phyloP scores from a whole-genome alignment of 1,140 invertebrate species.

The Drosophila ficusphila region DNA sequence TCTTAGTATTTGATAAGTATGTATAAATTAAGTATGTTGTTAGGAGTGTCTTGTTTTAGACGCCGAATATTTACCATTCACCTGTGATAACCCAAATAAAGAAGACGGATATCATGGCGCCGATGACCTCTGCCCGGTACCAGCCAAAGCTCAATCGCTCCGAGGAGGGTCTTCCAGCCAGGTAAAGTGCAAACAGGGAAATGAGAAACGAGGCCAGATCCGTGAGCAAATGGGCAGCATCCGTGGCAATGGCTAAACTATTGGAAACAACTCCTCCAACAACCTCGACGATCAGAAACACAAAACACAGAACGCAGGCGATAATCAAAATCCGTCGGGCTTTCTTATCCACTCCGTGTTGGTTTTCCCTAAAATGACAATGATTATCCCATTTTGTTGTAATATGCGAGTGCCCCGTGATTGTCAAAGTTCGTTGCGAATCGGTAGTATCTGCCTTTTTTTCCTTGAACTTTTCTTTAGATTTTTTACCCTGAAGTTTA shows the following conservation, averaged over 20 bases:
- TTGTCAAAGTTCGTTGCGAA: slow-evolving; percentile 53
- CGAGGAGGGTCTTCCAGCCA: slow-evolving; percentile 87
- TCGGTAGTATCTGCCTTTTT: background rate
- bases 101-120: slow-evolving; percentile 87
- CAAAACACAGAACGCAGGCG: slow-evolving; percentile 85
- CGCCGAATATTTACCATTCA: slow-evolving; percentile 2
- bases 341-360: slow-evolving; percentile 76
- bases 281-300: slow-evolving; percentile 88
- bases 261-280: slow-evolving; percentile 90
- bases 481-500: background rate
- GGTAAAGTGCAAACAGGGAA: slow-evolving; percentile 89
- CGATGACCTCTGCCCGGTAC: slow-evolving; percentile 86
- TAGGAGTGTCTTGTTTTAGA: too few species aligned
- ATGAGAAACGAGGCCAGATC: slow-evolving; percentile 93
- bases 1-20: too few species aligned
- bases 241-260: slow-evolving; percentile 92
- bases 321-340: slow-evolving; percentile 85
- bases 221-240: slow-evolving; percentile 92
- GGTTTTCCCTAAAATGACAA: slow-evolving; percentile 89
- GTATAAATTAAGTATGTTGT: too few species aligned
- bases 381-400: slow-evolving; percentile 85
- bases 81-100: slow-evolving; percentile 94
- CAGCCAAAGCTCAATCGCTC: slow-evolving; percentile 91
- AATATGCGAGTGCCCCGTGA: slow-evolving; percentile 46
- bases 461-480: background rate